Percentiles rank a stretch among this genome's conserved stretches.
These are phyloP conservation scores for Erebia aethiops DNA, from an alignment of 2,888 invertebrate species.

Conservation along the genomic window DNA sequence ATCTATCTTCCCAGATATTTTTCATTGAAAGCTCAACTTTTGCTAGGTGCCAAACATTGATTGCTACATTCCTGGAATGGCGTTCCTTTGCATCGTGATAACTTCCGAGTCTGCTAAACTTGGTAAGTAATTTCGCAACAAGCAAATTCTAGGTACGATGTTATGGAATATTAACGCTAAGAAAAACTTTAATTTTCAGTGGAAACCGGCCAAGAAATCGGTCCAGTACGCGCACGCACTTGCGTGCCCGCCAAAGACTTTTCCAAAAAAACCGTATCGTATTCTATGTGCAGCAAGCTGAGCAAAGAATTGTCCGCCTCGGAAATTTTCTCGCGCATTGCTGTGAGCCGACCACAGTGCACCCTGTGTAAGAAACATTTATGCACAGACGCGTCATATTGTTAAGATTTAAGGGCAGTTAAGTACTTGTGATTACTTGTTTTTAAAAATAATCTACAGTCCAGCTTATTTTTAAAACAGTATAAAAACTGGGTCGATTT, in stretches of 20 bases:
- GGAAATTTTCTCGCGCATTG: slow-evolving; percentile 74
- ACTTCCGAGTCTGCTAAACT: slow-evolving; percentile 75
- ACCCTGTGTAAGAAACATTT: slow-evolving; percentile 73
- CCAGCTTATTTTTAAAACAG: not conserved
- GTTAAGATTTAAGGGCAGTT: slow-evolving; percentile 45
- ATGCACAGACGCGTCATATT: slow-evolving; percentile 68
- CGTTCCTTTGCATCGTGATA: slow-evolving; percentile 73
- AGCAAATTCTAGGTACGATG: not conserved
- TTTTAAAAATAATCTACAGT: slow-evolving; percentile 3
- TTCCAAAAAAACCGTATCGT: slow-evolving; percentile 74
- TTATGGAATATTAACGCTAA: not conserved
- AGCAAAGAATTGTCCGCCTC: slow-evolving; percentile 75
- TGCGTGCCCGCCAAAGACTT: slow-evolving; percentile 77
- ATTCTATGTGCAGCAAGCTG: slow-evolving; percentile 74
- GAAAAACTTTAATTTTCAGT: slow-evolving; percentile 51
- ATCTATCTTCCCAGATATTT: not conserved
- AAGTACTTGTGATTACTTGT: not conserved
- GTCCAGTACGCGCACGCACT: slow-evolving; percentile 75
- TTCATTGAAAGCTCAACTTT: not conserved
- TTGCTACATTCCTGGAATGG: slow-evolving; percentile 79
- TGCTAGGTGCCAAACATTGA: slow-evolving; percentile 74
- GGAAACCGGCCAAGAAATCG: slow-evolving; percentile 74
- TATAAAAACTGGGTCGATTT: not conserved
- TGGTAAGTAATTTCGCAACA: slow-evolving; percentile 51
- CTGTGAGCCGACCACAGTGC: slow-evolving; percentile 71